phyloP scores from a whole-genome alignment of 2,888 invertebrate species.

The Sarcophaga caerulescens region DNA sequence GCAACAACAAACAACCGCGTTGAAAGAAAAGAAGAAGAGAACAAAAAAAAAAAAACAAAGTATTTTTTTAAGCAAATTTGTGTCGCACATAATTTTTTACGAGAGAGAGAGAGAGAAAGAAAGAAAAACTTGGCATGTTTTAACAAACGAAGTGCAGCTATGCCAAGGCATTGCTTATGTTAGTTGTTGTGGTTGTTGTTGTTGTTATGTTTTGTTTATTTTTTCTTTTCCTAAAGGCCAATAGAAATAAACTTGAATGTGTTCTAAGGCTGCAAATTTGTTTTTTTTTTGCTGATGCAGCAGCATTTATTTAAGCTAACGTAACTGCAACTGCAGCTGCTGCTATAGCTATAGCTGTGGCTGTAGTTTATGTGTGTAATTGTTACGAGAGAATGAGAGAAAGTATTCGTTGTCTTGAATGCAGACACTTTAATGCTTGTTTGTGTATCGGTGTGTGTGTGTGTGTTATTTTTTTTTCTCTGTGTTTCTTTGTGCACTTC shows the following conservation, averaged over 20 bases:
- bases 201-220: background rate
- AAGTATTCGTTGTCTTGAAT: conserved; percentile 22
- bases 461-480: too few relatives aligned
- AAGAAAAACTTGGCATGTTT: conserved; percentile 58
- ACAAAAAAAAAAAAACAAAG: background rate
- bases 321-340: too few relatives aligned
- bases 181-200: background rate
- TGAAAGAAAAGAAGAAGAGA: too few relatives aligned
- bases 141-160: background rate
- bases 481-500: conserved; percentile 48
- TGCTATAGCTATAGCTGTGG: too few relatives aligned
- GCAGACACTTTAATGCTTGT: conserved; percentile 56
- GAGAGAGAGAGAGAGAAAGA: background rate
- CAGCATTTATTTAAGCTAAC: background rate
- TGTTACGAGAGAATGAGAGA: background rate
- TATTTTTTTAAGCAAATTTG: background rate
- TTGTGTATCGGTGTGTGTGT: too few relatives aligned
- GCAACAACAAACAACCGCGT: background rate
- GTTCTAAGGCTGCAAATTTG: background rate
- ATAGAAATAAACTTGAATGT: background rate
- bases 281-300: background rate
- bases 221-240: background rate
- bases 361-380: too few relatives aligned
- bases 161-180: background rate
- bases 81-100: background rate